phyloP scores from a whole-genome alignment of 1,140 invertebrate genomes.

The Penaeus vannamei region DNA sequence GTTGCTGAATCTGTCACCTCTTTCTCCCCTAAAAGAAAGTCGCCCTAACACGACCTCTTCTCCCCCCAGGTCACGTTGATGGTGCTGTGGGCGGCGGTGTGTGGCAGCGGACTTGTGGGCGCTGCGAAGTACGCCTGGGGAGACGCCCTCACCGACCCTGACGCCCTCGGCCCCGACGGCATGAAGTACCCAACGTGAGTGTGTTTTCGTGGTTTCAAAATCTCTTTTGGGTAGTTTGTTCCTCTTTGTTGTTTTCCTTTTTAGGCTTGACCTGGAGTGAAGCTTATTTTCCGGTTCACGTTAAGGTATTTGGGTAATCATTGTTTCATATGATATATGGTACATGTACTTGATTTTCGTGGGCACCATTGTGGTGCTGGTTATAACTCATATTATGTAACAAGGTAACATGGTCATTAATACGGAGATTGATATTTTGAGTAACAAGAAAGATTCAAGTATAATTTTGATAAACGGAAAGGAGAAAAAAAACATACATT shows the following conservation, averaged over 20 bases:
- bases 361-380: too few relatives aligned
- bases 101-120: constrained; percentile 5
- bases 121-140: constrained; percentile 79
- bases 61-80: neutral
- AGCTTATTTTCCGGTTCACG: too few relatives aligned
- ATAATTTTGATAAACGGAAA: too few relatives aligned
- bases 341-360: too few relatives aligned
- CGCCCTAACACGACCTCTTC: neutral
- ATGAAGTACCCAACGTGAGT: constrained; percentile 85
- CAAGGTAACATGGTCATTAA: too few relatives aligned
- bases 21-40: neutral
- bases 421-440: too few relatives aligned
- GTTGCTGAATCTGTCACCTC: neutral
- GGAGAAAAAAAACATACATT: neutral
- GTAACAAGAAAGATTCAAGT: too few relatives aligned
- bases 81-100: neutral
- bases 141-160: constrained; percentile 83
- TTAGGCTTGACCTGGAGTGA: neutral
- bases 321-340: too few relatives aligned
- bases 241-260: constrained; percentile 26
- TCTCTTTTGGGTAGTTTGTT: neutral
- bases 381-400: too few relatives aligned
- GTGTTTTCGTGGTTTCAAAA: neutral
- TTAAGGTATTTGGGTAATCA: too few relatives aligned
- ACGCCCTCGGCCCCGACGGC: constrained; percentile 86